Evolutionary conservation across 1,140 invertebrate species (phyloP).

Genomic region (Mercenaria mercenaria): DNA sequence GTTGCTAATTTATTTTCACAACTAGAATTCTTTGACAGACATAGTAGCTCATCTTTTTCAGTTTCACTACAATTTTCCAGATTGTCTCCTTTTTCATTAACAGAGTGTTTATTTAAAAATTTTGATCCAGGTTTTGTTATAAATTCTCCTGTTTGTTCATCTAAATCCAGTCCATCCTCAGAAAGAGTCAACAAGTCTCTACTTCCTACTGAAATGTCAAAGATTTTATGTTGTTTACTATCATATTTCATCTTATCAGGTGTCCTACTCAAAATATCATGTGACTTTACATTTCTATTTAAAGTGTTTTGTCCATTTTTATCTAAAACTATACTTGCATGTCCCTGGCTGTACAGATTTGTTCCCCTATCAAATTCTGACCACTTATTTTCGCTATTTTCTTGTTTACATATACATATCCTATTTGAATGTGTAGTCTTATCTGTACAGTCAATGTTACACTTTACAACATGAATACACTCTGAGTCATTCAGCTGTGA

Average conservation of each 20-base stretch:
- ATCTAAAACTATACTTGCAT: background rate
- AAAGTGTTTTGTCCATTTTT: background rate
- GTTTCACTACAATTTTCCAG: background rate
- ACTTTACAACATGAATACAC: background rate
- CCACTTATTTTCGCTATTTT: slow-evolving; percentile 3
- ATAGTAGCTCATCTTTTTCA: background rate
- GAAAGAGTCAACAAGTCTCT: background rate
- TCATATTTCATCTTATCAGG: background rate
- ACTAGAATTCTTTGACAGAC: background rate
- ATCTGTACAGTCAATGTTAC: slow-evolving; percentile 1
- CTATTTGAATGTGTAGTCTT: slow-evolving; percentile 17
- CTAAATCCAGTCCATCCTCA: slow-evolving; percentile 13
- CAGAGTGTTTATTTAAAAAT: background rate
- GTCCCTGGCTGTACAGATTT: background rate
- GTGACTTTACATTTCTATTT: background rate
- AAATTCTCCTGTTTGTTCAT: slow-evolving; percentile 50
- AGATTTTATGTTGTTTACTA: background rate
- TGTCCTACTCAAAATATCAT: background rate
- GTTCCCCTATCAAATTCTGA: slow-evolving; percentile 12
- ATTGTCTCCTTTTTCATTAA: background rate
- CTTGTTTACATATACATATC: slow-evolving; percentile 24
- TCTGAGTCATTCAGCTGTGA: slow-evolving; percentile 31
- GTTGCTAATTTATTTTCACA: background rate
- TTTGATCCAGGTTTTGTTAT: slow-evolving; percentile 4
- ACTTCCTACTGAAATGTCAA: background rate